phyloP scores from a whole-genome alignment of 2,113 vertebrate genomes.

The Isichthys henryi region DNA sequence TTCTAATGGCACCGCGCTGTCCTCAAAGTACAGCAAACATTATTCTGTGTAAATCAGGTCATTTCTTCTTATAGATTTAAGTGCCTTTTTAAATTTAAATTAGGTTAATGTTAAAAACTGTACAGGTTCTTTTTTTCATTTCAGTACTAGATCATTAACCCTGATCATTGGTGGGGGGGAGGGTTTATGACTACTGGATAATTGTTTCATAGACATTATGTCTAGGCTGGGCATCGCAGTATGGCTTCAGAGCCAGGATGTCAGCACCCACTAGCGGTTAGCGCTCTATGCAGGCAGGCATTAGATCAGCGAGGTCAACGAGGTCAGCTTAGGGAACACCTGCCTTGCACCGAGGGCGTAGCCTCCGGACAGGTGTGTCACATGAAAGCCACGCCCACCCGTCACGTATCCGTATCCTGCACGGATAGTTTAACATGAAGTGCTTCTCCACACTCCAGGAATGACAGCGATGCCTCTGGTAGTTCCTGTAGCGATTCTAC shows the following conservation, averaged over 20 bases:
- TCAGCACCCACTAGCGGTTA: background rate
- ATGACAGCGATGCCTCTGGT: background rate
- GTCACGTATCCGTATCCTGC: background rate
- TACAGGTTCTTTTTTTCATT: background rate
- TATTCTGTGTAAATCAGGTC: background rate
- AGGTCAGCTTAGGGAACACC: constrained; percentile 16
- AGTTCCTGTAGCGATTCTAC: background rate
- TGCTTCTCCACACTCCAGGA: background rate
- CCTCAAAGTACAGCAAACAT: background rate
- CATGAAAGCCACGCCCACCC: constrained; percentile 45
- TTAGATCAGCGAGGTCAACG: background rate
- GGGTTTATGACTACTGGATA: background rate
- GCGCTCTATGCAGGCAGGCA: background rate
- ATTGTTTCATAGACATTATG: background rate
- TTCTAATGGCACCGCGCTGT: background rate
- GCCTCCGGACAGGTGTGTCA: constrained; percentile 30
- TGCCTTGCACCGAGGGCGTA: constrained; percentile 27
- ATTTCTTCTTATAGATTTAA: background rate
- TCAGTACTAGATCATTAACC: background rate
- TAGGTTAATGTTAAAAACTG: background rate
- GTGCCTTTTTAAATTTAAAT: constrained; percentile 3
- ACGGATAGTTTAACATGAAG: background rate
- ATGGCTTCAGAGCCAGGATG: background rate
- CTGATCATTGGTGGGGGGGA: no score
- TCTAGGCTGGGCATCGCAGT: background rate